These are phyloP conservation scores for Trachelipus rathkii DNA, from an alignment of 1,140 invertebrate genomes.

Conservation along the genomic window DNA sequence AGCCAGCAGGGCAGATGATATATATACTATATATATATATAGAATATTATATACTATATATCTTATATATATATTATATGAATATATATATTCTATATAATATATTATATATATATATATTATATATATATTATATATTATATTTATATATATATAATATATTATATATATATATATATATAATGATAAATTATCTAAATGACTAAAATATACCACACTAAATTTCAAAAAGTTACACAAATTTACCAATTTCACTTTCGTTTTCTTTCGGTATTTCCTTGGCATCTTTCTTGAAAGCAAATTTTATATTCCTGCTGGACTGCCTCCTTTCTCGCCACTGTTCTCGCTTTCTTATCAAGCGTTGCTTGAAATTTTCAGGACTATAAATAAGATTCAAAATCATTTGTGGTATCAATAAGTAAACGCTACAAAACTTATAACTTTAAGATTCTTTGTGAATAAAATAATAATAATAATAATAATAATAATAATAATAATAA, in stretches of 20 bases:
- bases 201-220: too few relatives aligned
- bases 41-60: neutral
- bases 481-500: too few relatives aligned
- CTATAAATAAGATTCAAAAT: conserved; percentile 14
- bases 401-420: too few relatives aligned
- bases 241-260: conserved; percentile 19
- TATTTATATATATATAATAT: conserved; percentile 21
- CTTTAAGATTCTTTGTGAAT: too few relatives aligned
- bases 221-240: conserved; percentile 28
- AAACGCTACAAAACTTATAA: neutral
- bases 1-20: too few relatives aligned
- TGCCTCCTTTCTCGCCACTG: conserved; percentile 44
- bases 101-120: conserved; percentile 18
- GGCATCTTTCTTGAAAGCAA: conserved; percentile 33
- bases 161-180: conserved; percentile 23
- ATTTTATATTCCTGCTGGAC: conserved; percentile 34
- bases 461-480: too few relatives aligned
- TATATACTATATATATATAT: conserved; percentile 32
- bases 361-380: conserved; percentile 42
- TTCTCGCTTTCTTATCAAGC: conserved; percentile 41
- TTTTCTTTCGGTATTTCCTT: conserved; percentile 34
- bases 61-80: conserved; percentile 26
- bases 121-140: conserved; percentile 34
- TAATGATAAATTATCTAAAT: too few relatives aligned
- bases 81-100: conserved; percentile 29